Percentiles rank a stretch among this genome's conserved stretches.
Evolutionary conservation across 2,113 vertebrate genomes (phyloP).

Genomic region (Actenoides lindsayi): DNA sequence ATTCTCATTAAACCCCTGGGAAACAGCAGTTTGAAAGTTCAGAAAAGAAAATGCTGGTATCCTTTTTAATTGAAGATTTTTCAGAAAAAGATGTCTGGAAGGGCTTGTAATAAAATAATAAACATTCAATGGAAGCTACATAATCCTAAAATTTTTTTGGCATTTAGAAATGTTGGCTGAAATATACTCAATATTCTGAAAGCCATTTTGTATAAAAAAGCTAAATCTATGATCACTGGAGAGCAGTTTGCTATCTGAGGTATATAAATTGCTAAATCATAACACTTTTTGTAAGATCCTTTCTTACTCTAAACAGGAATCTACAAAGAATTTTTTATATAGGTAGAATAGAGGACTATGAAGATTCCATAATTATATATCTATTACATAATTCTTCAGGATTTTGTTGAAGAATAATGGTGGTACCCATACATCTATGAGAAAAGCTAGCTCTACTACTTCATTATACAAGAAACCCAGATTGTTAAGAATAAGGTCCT

Average conservation of each 20-base stretch:
- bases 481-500: not conserved
- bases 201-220: not conserved
- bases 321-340: not conserved
- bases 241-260: not conserved
- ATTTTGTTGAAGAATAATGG: not conserved
- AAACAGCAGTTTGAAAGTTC: constrained; percentile 37
- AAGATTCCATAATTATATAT: not conserved
- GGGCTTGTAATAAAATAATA: not conserved
- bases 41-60: not conserved
- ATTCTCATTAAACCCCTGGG: constrained; percentile 38
- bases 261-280: not conserved
- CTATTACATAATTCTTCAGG: not conserved
- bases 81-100: not conserved
- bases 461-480: not conserved
- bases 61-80: not conserved
- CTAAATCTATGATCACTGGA: not conserved
- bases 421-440: not conserved
- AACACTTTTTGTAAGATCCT: not conserved
- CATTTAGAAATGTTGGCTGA: not conserved
- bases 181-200: not conserved
- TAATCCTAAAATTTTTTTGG: not conserved
- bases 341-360: not conserved
- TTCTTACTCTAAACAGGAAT: not conserved
- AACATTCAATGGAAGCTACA: not conserved
- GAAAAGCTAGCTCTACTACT: not conserved